Evolutionary conservation across 2,113 vertebrate genomes (phyloP), one percentile per base, ranked within the genome.

Genomic region (Cinclus mexicanus): DNA sequence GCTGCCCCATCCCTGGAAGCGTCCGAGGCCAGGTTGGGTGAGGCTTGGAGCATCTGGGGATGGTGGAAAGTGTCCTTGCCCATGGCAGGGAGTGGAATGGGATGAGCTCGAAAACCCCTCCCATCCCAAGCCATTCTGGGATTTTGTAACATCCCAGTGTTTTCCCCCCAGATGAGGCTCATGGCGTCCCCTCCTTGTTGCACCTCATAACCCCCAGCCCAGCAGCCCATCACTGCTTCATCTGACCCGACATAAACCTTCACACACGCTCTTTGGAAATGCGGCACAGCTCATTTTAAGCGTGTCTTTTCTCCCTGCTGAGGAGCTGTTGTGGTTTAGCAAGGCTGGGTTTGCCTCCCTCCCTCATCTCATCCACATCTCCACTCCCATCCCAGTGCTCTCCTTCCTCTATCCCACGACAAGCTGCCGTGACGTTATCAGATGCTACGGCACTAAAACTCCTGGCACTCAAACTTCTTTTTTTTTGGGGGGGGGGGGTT

Each of bases 381-480:
- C 67, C 15, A 5, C 79, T 80, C 42, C 47, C 60, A 14, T 70
- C 91, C 78, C 55, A 6, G 47, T 0, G 3, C 65, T 80, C 86
- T 25, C 39, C 31, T 68, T 55, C 80, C 85, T 57, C n/a, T 46
- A 76, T 88, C 82, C 84, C 59, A 9, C 0, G 2, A 63, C 92
- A 69, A 92, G 72, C 83, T 37, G 80, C 50, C 10, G 7, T 77
- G 88, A 71, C 26, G n/a, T 88, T 92, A 75, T 91, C 94, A 89
- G 96, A 92, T 91, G 91, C 57, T 86, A 28, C 83, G 2, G 91
- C 94, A 80, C n/a, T 97, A 92, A 96, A 96, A 92, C 82, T 88
- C 82, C 33, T 24, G 9, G 87, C 78, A 41, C 0, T 4, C 42
- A n/a, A 89, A 72, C 84, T 80, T 74, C 22, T 10, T 14, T 16